Evolutionary conservation across 2,797 vertebrate genomes (phyloP).

Genomic region (Gymnopithys bicolor): DNA sequence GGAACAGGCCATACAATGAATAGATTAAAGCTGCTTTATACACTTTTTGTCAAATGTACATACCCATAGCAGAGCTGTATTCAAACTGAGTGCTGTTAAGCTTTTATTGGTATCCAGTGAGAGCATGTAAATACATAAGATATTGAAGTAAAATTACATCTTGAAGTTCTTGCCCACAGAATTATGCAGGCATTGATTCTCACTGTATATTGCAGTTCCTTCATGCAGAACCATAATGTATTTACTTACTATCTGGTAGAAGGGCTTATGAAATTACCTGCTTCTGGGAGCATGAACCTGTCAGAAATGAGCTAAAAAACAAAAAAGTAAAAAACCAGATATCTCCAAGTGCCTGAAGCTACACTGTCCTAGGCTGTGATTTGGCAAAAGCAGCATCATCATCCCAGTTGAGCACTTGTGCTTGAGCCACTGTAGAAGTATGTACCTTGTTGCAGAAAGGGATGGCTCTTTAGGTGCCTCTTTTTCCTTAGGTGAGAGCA

Average conservation of each 20-base stretch:
- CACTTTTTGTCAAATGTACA: not conserved
- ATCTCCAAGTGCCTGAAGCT: not conserved
- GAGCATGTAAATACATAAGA: not conserved
- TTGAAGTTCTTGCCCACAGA: constrained; percentile 10
- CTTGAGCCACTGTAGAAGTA: not conserved
- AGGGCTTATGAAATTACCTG: constrained; percentile 11
- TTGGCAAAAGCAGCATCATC: not conserved
- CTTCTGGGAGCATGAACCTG: not conserved
- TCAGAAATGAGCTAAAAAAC: not conserved
- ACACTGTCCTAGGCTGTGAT: not conserved
- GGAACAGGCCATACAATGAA: not conserved
- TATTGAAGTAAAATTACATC: constrained; percentile 29
- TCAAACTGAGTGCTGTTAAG: constrained; percentile 8
- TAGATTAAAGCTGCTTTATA: not conserved
- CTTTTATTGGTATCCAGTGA: constrained; percentile 19
- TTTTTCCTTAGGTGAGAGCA: not conserved
- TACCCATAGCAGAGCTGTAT: not conserved
- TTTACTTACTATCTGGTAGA: constrained; percentile 32
- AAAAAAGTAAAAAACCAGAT: not conserved
- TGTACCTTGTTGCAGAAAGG: not conserved
- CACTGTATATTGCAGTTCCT: constrained; percentile 11
- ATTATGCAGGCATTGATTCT: constrained; percentile 42
- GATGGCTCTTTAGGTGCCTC: not conserved
- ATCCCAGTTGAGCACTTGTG: not conserved
- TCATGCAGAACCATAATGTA: constrained; percentile 25